Conservation (phyloP, 2,888 invertebrate species). For the Argynnis bischoffii region DNA sequence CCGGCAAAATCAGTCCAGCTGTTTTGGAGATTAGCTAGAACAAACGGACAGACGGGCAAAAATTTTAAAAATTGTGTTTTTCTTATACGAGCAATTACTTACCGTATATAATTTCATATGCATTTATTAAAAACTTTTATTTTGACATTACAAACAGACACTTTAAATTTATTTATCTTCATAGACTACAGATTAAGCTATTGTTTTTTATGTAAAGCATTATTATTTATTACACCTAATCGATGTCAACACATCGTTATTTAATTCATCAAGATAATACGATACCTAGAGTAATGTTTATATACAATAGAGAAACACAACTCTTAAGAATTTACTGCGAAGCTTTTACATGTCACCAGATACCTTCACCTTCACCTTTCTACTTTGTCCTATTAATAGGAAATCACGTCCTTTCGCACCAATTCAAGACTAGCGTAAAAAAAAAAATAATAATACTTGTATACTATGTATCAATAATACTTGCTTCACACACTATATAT, state of each 20-base stretch:
- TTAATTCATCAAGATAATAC: conserved; percentile 6
- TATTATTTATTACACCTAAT: not conserved
- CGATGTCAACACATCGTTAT: not conserved
- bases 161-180: too few relatives aligned
- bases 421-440: conserved; percentile 19
- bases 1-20: too few relatives aligned
- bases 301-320: conserved; percentile 23
- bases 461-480: conserved; percentile 6
- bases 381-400: conserved; percentile 43
- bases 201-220: not conserved
- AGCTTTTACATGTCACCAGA: conserved; percentile 31
- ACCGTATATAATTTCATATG: too few relatives aligned
- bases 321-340: conserved; percentile 22
- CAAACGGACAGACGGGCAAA: too few relatives aligned
- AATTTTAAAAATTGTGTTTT: too few relatives aligned
- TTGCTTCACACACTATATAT: not conserved
- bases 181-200: too few relatives aligned
- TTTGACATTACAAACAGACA: too few relatives aligned
- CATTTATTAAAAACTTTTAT: too few relatives aligned
- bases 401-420: conserved; percentile 47
- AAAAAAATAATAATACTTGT: too few relatives aligned
- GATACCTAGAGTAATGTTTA: conserved; percentile 13
- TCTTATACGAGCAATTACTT: too few relatives aligned
- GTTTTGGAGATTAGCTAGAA: too few relatives aligned
- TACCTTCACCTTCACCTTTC: conserved; percentile 36